Evolutionary conservation across 1,140 invertebrate species (phyloP).

Genomic region (Ips nitidus): DNA sequence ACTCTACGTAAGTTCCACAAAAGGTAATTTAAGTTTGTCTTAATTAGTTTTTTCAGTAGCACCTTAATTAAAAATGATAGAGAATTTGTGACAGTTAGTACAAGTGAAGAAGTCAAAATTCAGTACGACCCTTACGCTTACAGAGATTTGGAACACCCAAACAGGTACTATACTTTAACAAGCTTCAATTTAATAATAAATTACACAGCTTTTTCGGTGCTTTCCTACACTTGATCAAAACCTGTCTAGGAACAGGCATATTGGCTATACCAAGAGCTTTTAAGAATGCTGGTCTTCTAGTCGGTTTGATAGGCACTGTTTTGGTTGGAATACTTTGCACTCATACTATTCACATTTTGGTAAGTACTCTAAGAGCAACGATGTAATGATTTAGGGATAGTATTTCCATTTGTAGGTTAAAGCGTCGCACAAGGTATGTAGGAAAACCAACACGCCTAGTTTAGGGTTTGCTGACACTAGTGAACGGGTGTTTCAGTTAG

Average conservation of each 20-base stretch:
- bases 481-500: conserved; percentile 72
- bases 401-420: conserved; percentile 58
- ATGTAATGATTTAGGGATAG: background rate
- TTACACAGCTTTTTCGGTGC: conserved; percentile 65
- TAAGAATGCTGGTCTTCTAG: conserved; percentile 73
- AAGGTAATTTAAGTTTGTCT: background rate
- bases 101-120: background rate
- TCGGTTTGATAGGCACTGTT: conserved; percentile 69
- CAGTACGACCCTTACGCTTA: conserved; percentile 39
- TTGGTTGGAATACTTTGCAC: conserved; percentile 74
- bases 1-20: conserved; percentile 12
- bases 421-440: conserved; percentile 72
- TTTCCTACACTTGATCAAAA: conserved; percentile 76
- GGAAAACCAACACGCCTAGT: conserved; percentile 63
- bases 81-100: background rate
- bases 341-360: conserved; percentile 76
- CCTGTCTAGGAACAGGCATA: conserved; percentile 83
- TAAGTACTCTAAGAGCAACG: conserved; percentile 52
- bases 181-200: conserved; percentile 7
- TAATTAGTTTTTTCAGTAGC: background rate
- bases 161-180: conserved; percentile 30
- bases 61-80: background rate
- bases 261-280: conserved; percentile 86
- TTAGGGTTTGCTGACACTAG: conserved; percentile 78
- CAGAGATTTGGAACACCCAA: conserved; percentile 36